A percentile compares a stretch with the other conserved stretches of the same genome.
These are phyloP conservation scores for Mythimna vitellina DNA, from an alignment of 2,888 invertebrate genomes.

Conservation along the genomic window DNA sequence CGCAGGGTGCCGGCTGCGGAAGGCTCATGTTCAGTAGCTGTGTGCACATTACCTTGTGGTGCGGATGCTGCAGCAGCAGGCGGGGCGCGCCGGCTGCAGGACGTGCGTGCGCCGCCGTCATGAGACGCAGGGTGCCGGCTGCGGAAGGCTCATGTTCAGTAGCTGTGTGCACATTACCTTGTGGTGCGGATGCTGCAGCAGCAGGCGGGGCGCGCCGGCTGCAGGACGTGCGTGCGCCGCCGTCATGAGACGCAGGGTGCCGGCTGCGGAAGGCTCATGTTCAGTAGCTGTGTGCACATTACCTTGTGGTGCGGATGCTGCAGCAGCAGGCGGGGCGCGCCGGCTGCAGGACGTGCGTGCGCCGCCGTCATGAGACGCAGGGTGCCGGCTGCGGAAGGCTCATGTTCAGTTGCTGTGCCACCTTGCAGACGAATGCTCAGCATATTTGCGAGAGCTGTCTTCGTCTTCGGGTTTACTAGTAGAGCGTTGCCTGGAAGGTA, in stretches of 20 bases:
- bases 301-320: constrained; percentile 76
- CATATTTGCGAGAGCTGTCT: constrained; percentile 98
- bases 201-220: constrained; percentile 89
- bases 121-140: constrained; percentile 79
- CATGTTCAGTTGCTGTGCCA: constrained; percentile 83
- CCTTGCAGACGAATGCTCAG: constrained; percentile 93
- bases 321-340: constrained; percentile 89
- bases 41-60: constrained; percentile 69
- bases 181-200: constrained; percentile 78
- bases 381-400: constrained; percentile 93
- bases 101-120: constrained; percentile 94
- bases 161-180: constrained; percentile 71
- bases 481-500: constrained; percentile 85
- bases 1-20: background rate
- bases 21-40: constrained; percentile 81
- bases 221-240: constrained; percentile 92
- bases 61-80: constrained; percentile 86
- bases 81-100: constrained; percentile 88
- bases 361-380: constrained; percentile 95
- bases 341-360: constrained; percentile 89
- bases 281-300: constrained; percentile 74
- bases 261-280: constrained; percentile 72
- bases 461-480: constrained; percentile 96
- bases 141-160: constrained; percentile 77
- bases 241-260: constrained; percentile 91